These are phyloP conservation scores for Oncorhynchus nerka DNA, from an alignment of 2,113 vertebrate species.

Conservation along the genomic window DNA sequence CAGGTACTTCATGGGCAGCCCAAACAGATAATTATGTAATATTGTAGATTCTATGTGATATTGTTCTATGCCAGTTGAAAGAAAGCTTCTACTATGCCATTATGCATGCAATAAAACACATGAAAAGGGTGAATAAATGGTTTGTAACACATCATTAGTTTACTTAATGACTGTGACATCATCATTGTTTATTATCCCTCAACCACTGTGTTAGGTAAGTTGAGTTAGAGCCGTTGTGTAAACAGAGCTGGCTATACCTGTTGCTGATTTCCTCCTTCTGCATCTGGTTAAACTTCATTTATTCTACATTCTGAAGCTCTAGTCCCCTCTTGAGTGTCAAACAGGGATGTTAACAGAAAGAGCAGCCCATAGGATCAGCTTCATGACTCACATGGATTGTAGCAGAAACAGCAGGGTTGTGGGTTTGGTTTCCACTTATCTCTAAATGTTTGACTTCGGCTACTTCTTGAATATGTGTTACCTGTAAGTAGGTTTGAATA, in stretches of 20 bases:
- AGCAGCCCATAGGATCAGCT: neutral
- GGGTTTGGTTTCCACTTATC: too few species aligned
- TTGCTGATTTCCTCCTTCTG: constrained; percentile 12
- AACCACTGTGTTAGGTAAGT: too few species aligned
- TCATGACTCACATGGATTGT: too few species aligned
- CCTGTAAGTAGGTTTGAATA: too few species aligned
- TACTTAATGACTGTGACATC: neutral
- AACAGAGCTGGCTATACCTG: neutral
- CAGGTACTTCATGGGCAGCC: constrained; percentile 79
- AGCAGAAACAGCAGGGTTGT: too few species aligned
- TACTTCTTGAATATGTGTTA: too few species aligned
- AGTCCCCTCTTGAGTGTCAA: constrained; percentile 6
- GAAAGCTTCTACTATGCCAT: neutral
- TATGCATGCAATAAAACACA: neutral
- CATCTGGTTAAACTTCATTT: constrained; percentile 26
- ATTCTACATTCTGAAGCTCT: too few species aligned
- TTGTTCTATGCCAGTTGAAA: neutral
- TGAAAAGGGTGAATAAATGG: too few species aligned
- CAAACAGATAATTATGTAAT: too few species aligned
- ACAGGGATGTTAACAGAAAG: neutral
- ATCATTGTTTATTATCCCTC: too few species aligned
- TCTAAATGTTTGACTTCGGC: too few species aligned
- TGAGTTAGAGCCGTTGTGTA: neutral
- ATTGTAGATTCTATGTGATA: neutral
- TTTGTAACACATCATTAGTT: too few species aligned